phyloP scores from a whole-genome alignment of 1,140 invertebrate species.

The Leptinotarsa defecta region DNA sequence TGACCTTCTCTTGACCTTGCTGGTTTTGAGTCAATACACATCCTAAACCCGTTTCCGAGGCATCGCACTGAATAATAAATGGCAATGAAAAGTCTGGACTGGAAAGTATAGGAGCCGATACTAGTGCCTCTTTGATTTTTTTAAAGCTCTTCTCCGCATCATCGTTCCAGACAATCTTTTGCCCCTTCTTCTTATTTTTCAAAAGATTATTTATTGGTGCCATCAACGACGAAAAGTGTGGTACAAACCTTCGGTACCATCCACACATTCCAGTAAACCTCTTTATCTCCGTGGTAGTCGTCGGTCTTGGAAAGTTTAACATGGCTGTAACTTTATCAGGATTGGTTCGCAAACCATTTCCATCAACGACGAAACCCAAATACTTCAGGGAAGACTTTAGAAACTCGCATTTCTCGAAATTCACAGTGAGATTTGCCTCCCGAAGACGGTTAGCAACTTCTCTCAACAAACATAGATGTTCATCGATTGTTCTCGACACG shows the following conservation, averaged over 20 bases:
- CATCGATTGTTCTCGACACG: slow-evolving; percentile 31
- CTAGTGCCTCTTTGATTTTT: slow-evolving; percentile 26
- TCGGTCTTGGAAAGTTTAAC: slow-evolving; percentile 49
- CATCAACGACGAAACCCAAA: slow-evolving; percentile 26
- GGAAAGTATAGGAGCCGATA: slow-evolving; percentile 38
- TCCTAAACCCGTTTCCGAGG: slow-evolving; percentile 45
- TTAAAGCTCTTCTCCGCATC: slow-evolving; percentile 27
- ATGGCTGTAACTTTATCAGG: slow-evolving; percentile 43
- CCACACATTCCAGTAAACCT: slow-evolving; percentile 52
- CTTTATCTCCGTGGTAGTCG: slow-evolving; percentile 47
- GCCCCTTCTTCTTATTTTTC: slow-evolving; percentile 43
- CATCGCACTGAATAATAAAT: slow-evolving; percentile 41
- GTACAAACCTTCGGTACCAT: slow-evolving; percentile 52
- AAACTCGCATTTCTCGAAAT: slow-evolving; percentile 40
- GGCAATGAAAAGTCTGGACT: slow-evolving; percentile 42
- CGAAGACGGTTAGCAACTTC: slow-evolving; percentile 38
- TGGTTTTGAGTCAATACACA: slow-evolving; percentile 38
- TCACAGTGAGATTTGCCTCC: slow-evolving; percentile 37
- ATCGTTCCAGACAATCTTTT: slow-evolving; percentile 32
- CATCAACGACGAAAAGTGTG: slow-evolving; percentile 50
- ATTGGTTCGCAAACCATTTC: slow-evolving; percentile 13
- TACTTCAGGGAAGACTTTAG: slow-evolving; percentile 16
- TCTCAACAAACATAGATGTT: slow-evolving; percentile 40
- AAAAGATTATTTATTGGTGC: slow-evolving; percentile 52
- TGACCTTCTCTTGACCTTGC: slow-evolving; percentile 52